These are phyloP conservation scores for Macroglossus sobrinus DNA, from an alignment of 2,113 vertebrate species.

Conservation along the genomic window DNA sequence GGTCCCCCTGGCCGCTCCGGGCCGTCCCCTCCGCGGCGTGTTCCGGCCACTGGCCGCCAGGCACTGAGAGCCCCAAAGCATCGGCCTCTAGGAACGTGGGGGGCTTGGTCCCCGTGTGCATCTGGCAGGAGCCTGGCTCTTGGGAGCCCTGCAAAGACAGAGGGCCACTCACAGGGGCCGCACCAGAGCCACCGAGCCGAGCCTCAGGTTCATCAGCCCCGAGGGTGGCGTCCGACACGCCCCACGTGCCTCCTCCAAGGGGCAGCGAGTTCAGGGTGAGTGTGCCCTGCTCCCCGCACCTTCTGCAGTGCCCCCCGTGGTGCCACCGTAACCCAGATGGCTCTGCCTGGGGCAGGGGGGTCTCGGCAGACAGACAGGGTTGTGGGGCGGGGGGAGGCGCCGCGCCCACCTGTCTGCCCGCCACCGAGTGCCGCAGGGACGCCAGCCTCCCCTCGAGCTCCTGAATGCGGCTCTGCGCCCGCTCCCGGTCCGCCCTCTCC, in stretches of 20 bases:
- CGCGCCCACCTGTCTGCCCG: slow-evolving; percentile 84
- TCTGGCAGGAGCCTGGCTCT: slow-evolving; percentile 78
- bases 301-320: too few species aligned
- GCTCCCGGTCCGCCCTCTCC: slow-evolving; percentile 91
- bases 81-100: slow-evolving; percentile 51
- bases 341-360: not conserved
- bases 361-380: not conserved
- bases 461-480: slow-evolving; percentile 90
- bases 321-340: fast-evolving
- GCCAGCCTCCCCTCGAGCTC: slow-evolving; percentile 88
- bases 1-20: slow-evolving; percentile 79
- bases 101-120: slow-evolving; percentile 79
- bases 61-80: not conserved
- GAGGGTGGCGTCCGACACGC: too few species aligned
- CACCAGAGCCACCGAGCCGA: not conserved
- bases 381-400: too few species aligned
- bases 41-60: slow-evolving; percentile 58
- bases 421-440: slow-evolving; percentile 82
- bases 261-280: not conserved
- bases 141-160: slow-evolving; percentile 79
- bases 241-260: fast-evolving
- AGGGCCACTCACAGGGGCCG: not conserved
- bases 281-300: too few species aligned
- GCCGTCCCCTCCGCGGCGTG: slow-evolving; percentile 38
- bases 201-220: fast-evolving